These are phyloP conservation scores for Lysandra coridon DNA, from an alignment of 2,888 invertebrate species.

Conservation along the genomic window DNA sequence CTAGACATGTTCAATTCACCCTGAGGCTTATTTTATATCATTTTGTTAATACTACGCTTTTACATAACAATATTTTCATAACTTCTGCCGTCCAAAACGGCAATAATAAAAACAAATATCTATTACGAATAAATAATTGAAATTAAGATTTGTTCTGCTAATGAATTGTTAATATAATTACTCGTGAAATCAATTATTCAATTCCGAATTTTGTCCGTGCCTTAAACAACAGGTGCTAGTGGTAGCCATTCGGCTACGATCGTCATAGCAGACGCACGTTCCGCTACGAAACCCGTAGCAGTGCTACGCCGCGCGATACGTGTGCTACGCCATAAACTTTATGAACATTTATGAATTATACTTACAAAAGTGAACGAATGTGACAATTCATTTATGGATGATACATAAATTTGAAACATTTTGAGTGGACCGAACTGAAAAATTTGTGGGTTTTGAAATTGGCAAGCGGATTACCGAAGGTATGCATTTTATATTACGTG, in stretches of 20 bases:
- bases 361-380: slow-evolving; percentile 4
- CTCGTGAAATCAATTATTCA: slow-evolving; percentile 23
- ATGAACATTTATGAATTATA: neutral
- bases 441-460: neutral
- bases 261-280: slow-evolving; percentile 57
- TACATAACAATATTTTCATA: no score
- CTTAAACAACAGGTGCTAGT: slow-evolving; percentile 65
- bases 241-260: slow-evolving; percentile 59
- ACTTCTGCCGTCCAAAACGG: neutral
- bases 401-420: neutral
- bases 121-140: neutral
- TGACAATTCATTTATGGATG: neutral
- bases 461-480: neutral
- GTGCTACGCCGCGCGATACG: slow-evolving; percentile 38
- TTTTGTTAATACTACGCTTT: no score
- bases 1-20: no score
- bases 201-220: slow-evolving; percentile 12
- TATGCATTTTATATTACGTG: neutral
- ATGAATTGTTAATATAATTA: slow-evolving; percentile 16
- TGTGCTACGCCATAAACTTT: slow-evolving; percentile 30
- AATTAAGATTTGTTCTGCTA: neutral
- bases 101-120: neutral
- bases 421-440: neutral
- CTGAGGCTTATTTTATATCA: no score
- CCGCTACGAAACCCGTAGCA: slow-evolving; percentile 52